A percentile compares a stretch with the other conserved stretches of the same genome.
These are phyloP conservation scores for Brachionus koreanus DNA, from an alignment of 1,140 invertebrate species.

Conservation along the genomic window DNA sequence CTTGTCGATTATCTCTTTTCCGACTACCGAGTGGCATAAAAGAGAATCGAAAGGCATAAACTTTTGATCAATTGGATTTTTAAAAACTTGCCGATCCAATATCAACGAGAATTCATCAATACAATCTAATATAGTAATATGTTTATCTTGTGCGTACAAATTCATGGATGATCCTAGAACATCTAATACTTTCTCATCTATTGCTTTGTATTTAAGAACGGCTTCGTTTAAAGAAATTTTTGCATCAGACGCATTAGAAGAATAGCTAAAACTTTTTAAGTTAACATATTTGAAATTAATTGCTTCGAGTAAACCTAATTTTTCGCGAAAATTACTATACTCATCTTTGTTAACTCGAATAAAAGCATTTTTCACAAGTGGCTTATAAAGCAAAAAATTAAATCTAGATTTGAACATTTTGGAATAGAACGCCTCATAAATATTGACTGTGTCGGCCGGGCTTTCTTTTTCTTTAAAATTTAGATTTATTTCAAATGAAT, in stretches of 20 bases:
- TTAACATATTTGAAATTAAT: neutral
- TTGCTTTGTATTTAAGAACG: neutral
- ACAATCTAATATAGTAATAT: neutral
- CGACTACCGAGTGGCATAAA: neutral
- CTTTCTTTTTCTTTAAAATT: neutral
- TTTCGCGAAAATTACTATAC: neutral
- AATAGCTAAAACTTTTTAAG: neutral
- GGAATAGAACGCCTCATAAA: slow-evolving; percentile 24
- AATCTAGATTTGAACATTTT: neutral
- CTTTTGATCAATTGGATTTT: neutral
- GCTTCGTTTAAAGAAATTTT: neutral
- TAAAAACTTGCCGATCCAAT: neutral
- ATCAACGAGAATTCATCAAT: neutral
- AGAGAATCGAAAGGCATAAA: neutral
- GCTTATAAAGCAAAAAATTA: slow-evolving; percentile 10
- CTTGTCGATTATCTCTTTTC: neutral
- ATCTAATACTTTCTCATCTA: neutral
- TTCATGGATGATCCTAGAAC: neutral
- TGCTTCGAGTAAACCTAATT: slow-evolving; percentile 17
- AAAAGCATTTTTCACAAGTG: neutral
- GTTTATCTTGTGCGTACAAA: neutral
- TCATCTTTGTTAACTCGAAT: neutral
- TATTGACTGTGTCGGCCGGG: neutral
- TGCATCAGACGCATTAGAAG: neutral
- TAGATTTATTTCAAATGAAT: neutral